Conservation (phyloP, 2,797 vertebrate species). For the Megalops cyprinoides region DNA sequence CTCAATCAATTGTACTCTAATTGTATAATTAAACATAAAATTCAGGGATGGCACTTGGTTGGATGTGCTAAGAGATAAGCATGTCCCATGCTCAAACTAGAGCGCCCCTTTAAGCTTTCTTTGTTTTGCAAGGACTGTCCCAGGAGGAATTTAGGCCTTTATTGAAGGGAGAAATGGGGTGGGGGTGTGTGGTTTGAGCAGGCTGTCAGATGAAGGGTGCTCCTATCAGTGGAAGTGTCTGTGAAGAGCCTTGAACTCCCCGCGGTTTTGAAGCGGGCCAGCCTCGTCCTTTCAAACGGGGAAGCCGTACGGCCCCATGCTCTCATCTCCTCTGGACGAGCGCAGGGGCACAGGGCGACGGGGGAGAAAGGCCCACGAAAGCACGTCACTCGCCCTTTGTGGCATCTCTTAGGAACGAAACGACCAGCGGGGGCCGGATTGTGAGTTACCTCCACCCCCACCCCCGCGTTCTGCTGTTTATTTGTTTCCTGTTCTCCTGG, state of each 20-base stretch:
- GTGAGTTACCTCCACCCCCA: not conserved
- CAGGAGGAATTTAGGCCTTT: not conserved
- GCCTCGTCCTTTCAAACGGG: not conserved
- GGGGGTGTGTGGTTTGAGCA: not conserved
- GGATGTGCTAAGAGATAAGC: too few relatives aligned
- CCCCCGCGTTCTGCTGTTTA: too few relatives aligned
- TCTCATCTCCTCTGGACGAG: not conserved
- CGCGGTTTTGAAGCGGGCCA: not conserved
- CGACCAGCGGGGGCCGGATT: not conserved
- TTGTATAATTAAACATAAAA: too few relatives aligned
- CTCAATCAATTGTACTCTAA: too few relatives aligned
- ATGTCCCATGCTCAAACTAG: too few relatives aligned
- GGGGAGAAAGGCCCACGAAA: not conserved
- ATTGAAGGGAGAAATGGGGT: not conserved
- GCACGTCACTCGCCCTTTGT: not conserved
- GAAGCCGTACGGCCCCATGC: not conserved
- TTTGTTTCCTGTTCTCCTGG: not conserved
- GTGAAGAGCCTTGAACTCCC: not conserved
- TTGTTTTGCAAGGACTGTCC: too few relatives aligned
- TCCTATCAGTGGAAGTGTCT: not conserved
- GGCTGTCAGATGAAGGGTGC: not conserved
- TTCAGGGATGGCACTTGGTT: too few relatives aligned
- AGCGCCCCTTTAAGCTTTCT: too few relatives aligned
- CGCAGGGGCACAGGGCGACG: not conserved
- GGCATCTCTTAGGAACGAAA: not conserved